These are phyloP conservation scores for Polyploca ridens DNA, from an alignment of 2,888 invertebrate genomes.

Conservation along the genomic window DNA sequence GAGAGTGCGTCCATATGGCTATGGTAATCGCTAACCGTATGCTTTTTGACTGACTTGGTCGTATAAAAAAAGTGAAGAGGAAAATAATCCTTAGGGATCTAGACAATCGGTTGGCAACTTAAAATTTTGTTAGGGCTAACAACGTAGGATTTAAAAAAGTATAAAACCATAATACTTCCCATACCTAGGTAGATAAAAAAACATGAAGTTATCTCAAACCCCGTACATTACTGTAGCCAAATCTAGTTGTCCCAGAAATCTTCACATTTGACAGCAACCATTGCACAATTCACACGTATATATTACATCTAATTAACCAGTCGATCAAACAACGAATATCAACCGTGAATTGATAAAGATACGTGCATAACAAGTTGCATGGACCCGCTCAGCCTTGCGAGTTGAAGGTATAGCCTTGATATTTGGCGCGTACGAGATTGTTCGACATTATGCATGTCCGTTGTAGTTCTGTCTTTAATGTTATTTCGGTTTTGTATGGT, in stretches of 20 bases:
- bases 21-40: too few species aligned
- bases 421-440: constrained; percentile 2
- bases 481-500: not conserved
- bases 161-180: too few species aligned
- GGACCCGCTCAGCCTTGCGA: constrained; percentile 1
- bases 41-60: too few species aligned
- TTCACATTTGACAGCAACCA: not conserved
- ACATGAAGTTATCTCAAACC: not conserved
- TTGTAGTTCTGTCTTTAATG: not conserved
- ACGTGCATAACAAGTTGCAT: not conserved
- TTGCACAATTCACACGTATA: not conserved
- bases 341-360: not conserved
- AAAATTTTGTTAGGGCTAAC: too few species aligned
- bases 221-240: not conserved
- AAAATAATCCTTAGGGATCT: too few species aligned
- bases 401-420: constrained; percentile 9
- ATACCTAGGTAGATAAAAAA: not conserved
- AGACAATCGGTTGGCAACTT: too few species aligned
- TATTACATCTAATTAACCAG: not conserved
- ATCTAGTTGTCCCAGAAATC: not conserved
- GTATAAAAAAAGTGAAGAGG: too few species aligned
- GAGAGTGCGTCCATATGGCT: too few species aligned
- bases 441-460: constrained; percentile 4
- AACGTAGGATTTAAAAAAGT: too few species aligned
- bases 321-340: not conserved